Evolutionary conservation across 2,797 vertebrate genomes (phyloP).

Genomic region (Cossypha dichroa): DNA sequence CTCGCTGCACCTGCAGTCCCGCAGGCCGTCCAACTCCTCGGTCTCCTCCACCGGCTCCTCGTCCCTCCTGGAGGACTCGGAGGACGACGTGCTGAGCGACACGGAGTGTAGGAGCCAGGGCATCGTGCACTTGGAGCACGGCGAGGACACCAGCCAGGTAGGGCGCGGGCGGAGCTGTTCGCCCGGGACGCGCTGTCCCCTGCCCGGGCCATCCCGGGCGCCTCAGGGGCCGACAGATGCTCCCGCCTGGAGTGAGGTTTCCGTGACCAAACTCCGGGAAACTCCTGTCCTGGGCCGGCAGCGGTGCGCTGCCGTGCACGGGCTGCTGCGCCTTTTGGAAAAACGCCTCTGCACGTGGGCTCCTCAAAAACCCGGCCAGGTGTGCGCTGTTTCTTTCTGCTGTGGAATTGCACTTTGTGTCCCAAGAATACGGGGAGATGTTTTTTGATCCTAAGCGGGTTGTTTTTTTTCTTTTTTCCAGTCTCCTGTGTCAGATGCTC

Average conservation of each 20-base stretch:
- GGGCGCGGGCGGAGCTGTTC: background rate
- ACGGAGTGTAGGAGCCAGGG: conserved; percentile 92
- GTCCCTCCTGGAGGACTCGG: conserved; percentile 87
- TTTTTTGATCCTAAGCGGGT: background rate
- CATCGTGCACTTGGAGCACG: conserved; percentile 88
- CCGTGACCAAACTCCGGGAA: background rate
- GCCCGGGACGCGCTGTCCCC: background rate
- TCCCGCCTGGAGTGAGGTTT: background rate
- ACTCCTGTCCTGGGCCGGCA: background rate
- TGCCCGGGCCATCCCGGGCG: background rate
- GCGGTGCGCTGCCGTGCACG: accelerated
- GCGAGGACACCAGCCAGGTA: conserved; percentile 86
- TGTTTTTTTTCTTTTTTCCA: background rate
- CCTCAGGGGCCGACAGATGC: background rate
- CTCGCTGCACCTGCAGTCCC: conserved; percentile 76
- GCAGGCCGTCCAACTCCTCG: conserved; percentile 92
- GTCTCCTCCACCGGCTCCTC: conserved; percentile 95
- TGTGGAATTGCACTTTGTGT: background rate
- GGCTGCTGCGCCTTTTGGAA: background rate
- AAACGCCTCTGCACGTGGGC: background rate
- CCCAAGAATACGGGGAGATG: background rate
- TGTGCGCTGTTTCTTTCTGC: background rate
- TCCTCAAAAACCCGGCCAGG: background rate
- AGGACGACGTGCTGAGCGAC: conserved; percentile 94
- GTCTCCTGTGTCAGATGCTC: background rate